Evolutionary conservation across 2,888 invertebrate genomes (phyloP), one percentile per base, ranked within the genome.

Genomic region (Myopa testacea): DNA sequence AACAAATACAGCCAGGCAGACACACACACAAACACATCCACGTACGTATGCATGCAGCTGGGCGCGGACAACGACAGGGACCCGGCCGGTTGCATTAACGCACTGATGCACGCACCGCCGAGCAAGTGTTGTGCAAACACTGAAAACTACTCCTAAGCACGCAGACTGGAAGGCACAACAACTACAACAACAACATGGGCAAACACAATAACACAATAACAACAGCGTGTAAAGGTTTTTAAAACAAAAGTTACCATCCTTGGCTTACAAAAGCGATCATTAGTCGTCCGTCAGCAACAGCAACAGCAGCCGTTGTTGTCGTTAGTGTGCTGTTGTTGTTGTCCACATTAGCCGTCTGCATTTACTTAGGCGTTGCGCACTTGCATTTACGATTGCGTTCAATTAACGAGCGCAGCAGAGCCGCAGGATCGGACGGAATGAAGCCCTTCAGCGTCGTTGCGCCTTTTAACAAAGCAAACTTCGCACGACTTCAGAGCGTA

Each of bases 221-320:
- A 50, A 26, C 5, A 69, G n/a, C n/a, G 5, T 14, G 40, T 1
- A 3, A 55, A 55, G 34, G 55, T 5, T 50, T 50, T 55, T 70
- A 37, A 55, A 34, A 70, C 55, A 52, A 70, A 70, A 70, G 55
- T 62, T 37, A 50, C 14, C 10, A 60, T 69, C 34, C 58, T 68
- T 60, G 40, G 19, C 26, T 14, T 60, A 75, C 68, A 60, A 68
- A 69, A 40, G 68, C 50, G 75, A 69, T 86, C 85, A 86, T 86
- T 86, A 86, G 86, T 85, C 84, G 79, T 78, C 79, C 78, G 79
- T 69, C 78, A 78, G 75, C 78, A 79, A 26, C 26, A 26, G 26
- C 26, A 26, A 26, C 26, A 26, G 26, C 26, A 26, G 37, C 52
- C 55, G 74, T 45, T 40, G 34, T 58, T 71, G 71, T 58, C 37